Evolutionary conservation across 2,113 vertebrate genomes (phyloP), one percentile per base, ranked within the genome.

Genomic region (Lepus americanus): DNA sequence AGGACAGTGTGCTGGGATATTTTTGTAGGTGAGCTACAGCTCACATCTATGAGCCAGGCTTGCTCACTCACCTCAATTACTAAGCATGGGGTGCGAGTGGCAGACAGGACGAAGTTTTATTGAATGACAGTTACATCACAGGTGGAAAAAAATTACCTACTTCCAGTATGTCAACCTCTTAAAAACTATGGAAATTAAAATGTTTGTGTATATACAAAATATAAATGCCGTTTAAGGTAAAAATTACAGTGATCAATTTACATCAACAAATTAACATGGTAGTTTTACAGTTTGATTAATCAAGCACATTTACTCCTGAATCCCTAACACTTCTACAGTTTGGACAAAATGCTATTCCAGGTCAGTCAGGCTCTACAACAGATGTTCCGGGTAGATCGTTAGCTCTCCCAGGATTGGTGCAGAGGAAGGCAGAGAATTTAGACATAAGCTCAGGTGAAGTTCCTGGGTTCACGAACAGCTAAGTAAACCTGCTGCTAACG

Each of bases 81-180:
- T 87, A 90, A 90, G 69, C 16, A 6, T 22, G 51, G 39, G 78
- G 7, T 87, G 93, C 96, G 93, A 63, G 31, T 66, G 79, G 72
- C 67, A 55, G 95, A 90, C 69, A 69, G 0, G 59, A 95, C 92
- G 96, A 96, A 80, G 73, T 92, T 98, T 98, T 98, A 98, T 98
- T 98, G 94, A 97, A 95, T 78, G 53, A 53, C 67, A 4, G 84
- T 93, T 92, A 91, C 55, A 73, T 1, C 69, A 95, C 72, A 97
- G 97, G 95, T 97, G 95, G 95, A 96, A 97, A 96, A 16, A 97
- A 4, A 51, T 81, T 93, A 36, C 13, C 83, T 91, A 27, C 66
- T 20, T 63, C 88, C n/a, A 85, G 77, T 66, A 82, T 33, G 31
- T 63, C 61, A 31, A 23, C 55, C 79, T 29, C n/a, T 87, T 97